phyloP scores from a whole-genome alignment of 2,888 invertebrate genomes.

The Helleia helle region DNA sequence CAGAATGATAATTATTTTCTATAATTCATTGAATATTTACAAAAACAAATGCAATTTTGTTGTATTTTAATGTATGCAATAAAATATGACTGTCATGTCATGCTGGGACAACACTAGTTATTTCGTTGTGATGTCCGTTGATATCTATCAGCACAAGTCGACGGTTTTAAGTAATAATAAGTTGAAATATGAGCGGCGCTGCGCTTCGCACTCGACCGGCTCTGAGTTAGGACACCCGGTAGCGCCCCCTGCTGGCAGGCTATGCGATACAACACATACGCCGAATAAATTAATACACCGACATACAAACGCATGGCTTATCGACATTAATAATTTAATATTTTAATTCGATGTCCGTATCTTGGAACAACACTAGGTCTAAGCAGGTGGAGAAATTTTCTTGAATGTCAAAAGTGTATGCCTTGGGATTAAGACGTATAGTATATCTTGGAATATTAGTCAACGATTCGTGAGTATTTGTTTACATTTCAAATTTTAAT shows the following conservation, averaged over 20 bases:
- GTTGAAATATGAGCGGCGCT: constrained; percentile 40
- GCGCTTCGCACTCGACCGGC: constrained; percentile 25
- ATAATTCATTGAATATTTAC: no score
- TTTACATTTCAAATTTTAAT: no score
- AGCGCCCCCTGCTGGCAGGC: constrained; percentile 59
- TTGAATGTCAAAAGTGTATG: no score
- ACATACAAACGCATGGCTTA: background rate
- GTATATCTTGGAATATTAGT: no score
- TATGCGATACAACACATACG: constrained; percentile 57
- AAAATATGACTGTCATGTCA: no score
- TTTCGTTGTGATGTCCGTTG: constrained; percentile 18
- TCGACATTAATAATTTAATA: constrained; percentile 15
- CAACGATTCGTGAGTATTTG: no score
- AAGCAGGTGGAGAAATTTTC: no score
- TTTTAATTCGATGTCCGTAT: constrained; percentile 11
- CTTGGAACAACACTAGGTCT: no score
- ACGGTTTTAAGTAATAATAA: constrained; percentile 59
- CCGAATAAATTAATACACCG: constrained; percentile 36
- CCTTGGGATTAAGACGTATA: no score
- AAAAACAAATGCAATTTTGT: no score
- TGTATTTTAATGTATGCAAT: no score
- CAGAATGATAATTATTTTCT: no score
- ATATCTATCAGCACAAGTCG: constrained; percentile 54
- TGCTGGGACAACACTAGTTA: background rate
- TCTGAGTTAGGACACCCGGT: constrained; percentile 51